Conservation (phyloP, 2,797 vertebrate genomes). For the Cryptoblepharus egeriae region DNA sequence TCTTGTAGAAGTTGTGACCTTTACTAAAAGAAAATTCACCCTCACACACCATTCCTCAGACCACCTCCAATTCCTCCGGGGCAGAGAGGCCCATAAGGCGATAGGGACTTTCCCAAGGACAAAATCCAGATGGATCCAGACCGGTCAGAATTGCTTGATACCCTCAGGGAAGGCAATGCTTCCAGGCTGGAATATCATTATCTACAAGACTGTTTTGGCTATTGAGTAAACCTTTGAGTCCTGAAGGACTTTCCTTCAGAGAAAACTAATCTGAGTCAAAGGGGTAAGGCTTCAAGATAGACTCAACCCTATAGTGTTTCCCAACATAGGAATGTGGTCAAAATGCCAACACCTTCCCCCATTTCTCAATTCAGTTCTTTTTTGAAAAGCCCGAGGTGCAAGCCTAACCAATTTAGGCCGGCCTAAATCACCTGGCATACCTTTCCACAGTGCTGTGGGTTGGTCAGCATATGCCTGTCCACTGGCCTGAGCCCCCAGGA, state of each 20-base stretch:
- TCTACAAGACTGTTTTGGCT: background rate
- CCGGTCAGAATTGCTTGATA: background rate
- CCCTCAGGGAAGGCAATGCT: background rate
- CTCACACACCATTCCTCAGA: background rate
- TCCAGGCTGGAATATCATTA: background rate
- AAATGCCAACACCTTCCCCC: background rate
- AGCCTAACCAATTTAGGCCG: too few species aligned
- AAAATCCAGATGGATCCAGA: background rate
- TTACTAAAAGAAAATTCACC: background rate
- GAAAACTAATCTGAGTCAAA: background rate
- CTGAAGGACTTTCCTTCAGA: too few species aligned
- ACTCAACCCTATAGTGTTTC: background rate
- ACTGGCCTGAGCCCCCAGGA: too few species aligned
- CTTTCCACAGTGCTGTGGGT: too few species aligned
- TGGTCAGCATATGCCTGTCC: too few species aligned
- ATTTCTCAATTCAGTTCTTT: background rate
- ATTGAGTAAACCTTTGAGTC: too few species aligned
- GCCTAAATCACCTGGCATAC: too few species aligned
- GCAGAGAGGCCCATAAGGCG: background rate
- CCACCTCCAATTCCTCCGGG: background rate
- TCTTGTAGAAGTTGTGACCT: background rate
- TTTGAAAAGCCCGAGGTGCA: too few species aligned
- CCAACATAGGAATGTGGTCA: too few species aligned
- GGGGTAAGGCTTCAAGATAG: background rate
- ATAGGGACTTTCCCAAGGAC: constrained; percentile 1